Conservation (phyloP, 2,113 vertebrate species). For the Sorex araneus region DNA sequence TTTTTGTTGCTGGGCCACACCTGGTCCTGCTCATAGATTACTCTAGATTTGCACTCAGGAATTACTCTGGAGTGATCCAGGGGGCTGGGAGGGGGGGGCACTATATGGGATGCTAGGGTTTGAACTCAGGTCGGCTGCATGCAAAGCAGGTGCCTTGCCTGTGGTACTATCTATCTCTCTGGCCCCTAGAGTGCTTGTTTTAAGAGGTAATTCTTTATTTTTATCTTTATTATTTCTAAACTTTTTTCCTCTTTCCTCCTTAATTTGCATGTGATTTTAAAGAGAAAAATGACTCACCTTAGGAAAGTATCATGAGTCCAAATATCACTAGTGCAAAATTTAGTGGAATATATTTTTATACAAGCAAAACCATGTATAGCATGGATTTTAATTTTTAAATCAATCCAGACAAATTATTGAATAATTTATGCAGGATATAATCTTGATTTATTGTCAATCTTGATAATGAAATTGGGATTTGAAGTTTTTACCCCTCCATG, state of each 20-base stretch:
- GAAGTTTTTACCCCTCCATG: neutral
- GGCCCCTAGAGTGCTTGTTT: neutral
- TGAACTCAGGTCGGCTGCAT: no score
- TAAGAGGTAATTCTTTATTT: neutral
- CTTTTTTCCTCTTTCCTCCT: no score
- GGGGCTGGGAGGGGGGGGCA: no score
- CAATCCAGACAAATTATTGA: constrained; percentile 30
- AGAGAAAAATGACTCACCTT: neutral
- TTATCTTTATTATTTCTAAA: neutral
- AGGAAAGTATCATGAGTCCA: neutral
- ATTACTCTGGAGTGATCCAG: no score
- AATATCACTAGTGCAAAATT: neutral
- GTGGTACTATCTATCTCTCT: no score
- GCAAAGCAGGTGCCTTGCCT: no score
- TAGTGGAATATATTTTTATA: neutral
- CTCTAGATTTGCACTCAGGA: no score
- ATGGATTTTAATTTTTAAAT: constrained; percentile 40
- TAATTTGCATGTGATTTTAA: neutral
- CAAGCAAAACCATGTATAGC: neutral
- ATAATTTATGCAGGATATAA: neutral
- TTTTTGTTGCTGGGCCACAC: no score
- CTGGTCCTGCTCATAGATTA: no score
- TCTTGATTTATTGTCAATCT: neutral
- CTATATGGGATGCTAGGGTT: no score
- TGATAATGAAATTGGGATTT: neutral